Evolutionary conservation across 2,888 invertebrate species (phyloP), one percentile per base, ranked within the genome.

Genomic region (Tortricodes alternella): DNA sequence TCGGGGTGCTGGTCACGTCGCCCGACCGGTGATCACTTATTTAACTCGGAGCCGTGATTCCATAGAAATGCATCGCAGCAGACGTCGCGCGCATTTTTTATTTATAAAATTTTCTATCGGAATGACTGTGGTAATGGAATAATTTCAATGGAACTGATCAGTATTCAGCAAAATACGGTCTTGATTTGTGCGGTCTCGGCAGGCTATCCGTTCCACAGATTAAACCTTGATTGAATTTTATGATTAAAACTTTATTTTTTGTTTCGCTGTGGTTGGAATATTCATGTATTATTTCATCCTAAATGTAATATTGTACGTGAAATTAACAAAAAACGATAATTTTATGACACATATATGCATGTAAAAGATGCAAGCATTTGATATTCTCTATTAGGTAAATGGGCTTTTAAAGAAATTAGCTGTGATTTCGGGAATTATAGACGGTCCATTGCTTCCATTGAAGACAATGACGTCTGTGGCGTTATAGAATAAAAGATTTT

Each of bases 1-100:
- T 68, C 69, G 53, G 63, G 62, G 70, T 78, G 72, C 89, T 65
- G 65, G 66, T 82, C 88, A 86, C 89, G 89, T 87, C 72, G 57
- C 62, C 73, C 58, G 77, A 73, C 80, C 83, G 81, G 85, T 87
- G 86, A 89, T 89, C 86, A 86, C 85, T 89, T 89, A 89, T 89
- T 89, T 89, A 88, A 85, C 88, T 85, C 78, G 79, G 74, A 77
- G 78, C 78, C 77, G 84, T 88, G 89, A 89, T 90, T 88, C 79
- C 71, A 82, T 78, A 82, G 84, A 87, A 88, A 79, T 78, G 77
- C 81, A 79, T 65, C 74, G 75, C 69, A 77, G 76, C 77, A 80
- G 78, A 78, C 82, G 68, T 72, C 67, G 67, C 64, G 67, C 68
- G 76, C 78, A 83, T 83, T 87, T 84, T 80, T 84, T 87, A 86